Evolutionary conservation across 2,113 vertebrate species (phyloP), one percentile per base, ranked within the genome.

Genomic region (Cryptoleucopteryx plumbea): DNA sequence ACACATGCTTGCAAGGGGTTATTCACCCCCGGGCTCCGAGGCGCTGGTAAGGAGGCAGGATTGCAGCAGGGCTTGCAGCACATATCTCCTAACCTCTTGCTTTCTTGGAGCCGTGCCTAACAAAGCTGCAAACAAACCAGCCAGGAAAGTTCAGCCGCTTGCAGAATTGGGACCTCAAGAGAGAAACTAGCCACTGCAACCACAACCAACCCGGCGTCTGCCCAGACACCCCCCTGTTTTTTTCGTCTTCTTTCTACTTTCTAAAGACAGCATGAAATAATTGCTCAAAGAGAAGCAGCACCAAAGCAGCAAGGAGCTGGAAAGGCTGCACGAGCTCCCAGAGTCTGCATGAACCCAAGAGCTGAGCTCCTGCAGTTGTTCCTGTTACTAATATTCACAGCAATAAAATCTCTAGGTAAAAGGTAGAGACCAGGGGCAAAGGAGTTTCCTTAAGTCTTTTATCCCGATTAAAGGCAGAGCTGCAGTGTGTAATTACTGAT

Each of bases 381-480:
- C 50, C 71, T 26, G 34, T 27, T 63, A 23, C 67, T 34, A 73
- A 75, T 11, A 82, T 11, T 75, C 78, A 45, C 74, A 62, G 86
- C 83, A 87, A 62, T 31, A 75, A 89, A 84, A 65, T 38, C 58
- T 94, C 86, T 29, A 82, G 83, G 91, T 58, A 92, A 89, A 94
- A 94, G 92, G 73, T 32, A 82, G 56, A 91, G 91, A 94, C 74
- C 61, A 58, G 81, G 63, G 61, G 95, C 65, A 91, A 87, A 93
- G 81, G 93, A 95, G 93, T 82, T 91, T 87, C 81, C 89, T 91
- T 79, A 92, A 94, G 91, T 72, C 93, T 89, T 91, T 95, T 62
- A 95, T 93, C 94, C 93, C 1, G 42, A 94, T 95, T 89, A 97
- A 91, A 82, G 78, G 74, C 89, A 82, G 81, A 80, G 83, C 73